Evolutionary conservation across 2,113 vertebrate genomes (phyloP), one percentile per base, ranked within the genome.

Genomic region (Rostratula benghalensis): DNA sequence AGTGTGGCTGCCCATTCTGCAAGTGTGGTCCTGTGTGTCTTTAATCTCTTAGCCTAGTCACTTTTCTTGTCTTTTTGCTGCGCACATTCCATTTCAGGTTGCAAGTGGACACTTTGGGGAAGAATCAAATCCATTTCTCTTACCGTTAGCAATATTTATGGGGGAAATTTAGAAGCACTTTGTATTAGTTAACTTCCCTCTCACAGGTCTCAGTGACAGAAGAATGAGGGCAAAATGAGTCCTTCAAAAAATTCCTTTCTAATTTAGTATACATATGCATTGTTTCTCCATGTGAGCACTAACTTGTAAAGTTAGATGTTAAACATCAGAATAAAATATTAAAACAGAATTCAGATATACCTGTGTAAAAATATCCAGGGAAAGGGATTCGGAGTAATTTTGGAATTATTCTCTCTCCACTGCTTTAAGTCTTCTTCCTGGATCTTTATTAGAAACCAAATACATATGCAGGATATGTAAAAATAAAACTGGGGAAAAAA

Each of bases 381-480:
- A 54, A 87, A 88, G 22, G 9, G 41, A 56, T 53, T 87, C 10
- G 25, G 25, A 70, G 4, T 68, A 46, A 78, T 67, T 51, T 74
- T 91, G 45, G 28, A 90, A 77, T 75, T 80, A 79, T 50, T 76
- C 8, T 89, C 1, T 1, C 41, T 67, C 23, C 9, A 28, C 31
- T 48, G 9, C 46, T 70, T 56, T 39, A 56, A 25, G 15, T 84
- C 61, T 77, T 74, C 37, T 76, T 90, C 9, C 15, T 70, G 28
- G 31, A 65, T 67, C 45, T 59, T 69, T 94, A 37, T 83, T 67
- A 93, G 82, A 95, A 93, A 77, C 11, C 27, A 80, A 90, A 91
- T 68, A 28, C 2, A 1, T 57, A 65, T 5, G 27, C 50, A 82
- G 59, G 21, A 74, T 75, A 50, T 43, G 23, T 13, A 88, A 85